Evolutionary conservation across 64 coral and sea anemone species (phyloP).

Genomic region (Acropora tenuis): DNA sequence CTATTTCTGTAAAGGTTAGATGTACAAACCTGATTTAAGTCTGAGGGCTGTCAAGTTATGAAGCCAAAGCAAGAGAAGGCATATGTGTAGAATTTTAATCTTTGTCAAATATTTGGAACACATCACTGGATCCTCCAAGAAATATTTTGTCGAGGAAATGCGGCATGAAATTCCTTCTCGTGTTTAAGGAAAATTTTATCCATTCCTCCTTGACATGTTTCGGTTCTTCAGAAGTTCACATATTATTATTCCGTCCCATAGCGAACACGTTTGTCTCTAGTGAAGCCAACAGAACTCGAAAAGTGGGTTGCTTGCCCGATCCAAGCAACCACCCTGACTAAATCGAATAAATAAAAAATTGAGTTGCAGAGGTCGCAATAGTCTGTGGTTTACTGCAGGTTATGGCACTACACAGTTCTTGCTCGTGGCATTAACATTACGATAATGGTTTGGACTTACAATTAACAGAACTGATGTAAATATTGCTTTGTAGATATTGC

Average conservation of each 20-base stretch:
- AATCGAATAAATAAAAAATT: slow-evolving; percentile 44
- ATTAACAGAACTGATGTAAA: too few species aligned
- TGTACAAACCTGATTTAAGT: slow-evolving; percentile 40
- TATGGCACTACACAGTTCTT: background rate
- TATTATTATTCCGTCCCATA: background rate
- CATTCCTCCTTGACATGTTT: slow-evolving; percentile 41
- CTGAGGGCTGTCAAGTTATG: background rate
- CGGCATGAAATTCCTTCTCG: slow-evolving; percentile 6
- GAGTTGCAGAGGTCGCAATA: slow-evolving; percentile 36
- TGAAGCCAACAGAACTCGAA: background rate
- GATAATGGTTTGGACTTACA: too few species aligned
- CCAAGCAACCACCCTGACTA: slow-evolving; percentile 6
- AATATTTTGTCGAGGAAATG: background rate
- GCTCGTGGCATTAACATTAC: background rate
- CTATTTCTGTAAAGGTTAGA: background rate
- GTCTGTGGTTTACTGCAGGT: slow-evolving; percentile 20
- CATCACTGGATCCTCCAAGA: background rate
- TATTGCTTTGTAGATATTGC: background rate
- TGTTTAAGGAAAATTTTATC: background rate
- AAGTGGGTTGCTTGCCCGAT: background rate
- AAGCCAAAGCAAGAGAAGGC: background rate
- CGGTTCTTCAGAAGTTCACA: background rate
- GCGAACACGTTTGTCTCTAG: background rate
- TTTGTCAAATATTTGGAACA: background rate
- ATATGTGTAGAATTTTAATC: background rate